Evolutionary conservation across 2,888 invertebrate genomes (phyloP).

Genomic region (Eulithis testata): DNA sequence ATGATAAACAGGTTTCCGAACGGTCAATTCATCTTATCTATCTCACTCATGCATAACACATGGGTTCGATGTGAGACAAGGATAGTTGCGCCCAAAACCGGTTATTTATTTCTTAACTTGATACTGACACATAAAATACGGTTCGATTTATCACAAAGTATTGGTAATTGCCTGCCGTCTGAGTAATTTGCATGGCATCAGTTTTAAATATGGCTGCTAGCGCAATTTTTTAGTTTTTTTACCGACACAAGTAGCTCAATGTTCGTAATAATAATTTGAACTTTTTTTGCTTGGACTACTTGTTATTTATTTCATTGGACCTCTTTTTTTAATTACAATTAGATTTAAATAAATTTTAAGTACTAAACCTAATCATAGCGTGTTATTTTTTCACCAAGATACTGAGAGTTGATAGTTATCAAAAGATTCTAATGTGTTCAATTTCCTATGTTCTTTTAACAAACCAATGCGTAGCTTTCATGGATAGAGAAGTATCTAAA

Average conservation of each 20-base stretch:
- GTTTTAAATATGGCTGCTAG: conserved; percentile 65
- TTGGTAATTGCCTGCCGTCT: conserved; percentile 53
- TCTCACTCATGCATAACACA: conserved; percentile 47
- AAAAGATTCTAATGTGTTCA: too few species aligned
- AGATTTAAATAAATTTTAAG: too few species aligned
- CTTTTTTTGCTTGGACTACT: background rate
- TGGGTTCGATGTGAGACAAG: conserved; percentile 43
- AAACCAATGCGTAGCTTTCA: background rate
- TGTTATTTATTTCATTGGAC: background rate
- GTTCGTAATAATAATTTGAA: background rate
- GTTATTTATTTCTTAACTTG: conserved; percentile 83
- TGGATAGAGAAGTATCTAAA: too few species aligned
- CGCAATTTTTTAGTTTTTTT: conserved; percentile 34
- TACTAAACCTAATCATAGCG: too few species aligned
- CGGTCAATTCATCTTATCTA: conserved; percentile 65
- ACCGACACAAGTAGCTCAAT: background rate
- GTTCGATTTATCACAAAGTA: conserved; percentile 69
- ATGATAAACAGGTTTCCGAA: conserved; percentile 81
- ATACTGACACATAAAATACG: conserved; percentile 72
- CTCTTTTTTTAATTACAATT: too few species aligned
- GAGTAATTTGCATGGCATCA: conserved; percentile 72
- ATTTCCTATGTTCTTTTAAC: too few species aligned
- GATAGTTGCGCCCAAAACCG: conserved; percentile 57
- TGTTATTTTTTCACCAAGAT: too few species aligned
- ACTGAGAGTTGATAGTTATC: too few species aligned